A percentile compares a stretch with the other conserved stretches of the same genome.
Conservation (phyloP, 2,888 invertebrate species). For the Sepiola atlantica region DNA sequence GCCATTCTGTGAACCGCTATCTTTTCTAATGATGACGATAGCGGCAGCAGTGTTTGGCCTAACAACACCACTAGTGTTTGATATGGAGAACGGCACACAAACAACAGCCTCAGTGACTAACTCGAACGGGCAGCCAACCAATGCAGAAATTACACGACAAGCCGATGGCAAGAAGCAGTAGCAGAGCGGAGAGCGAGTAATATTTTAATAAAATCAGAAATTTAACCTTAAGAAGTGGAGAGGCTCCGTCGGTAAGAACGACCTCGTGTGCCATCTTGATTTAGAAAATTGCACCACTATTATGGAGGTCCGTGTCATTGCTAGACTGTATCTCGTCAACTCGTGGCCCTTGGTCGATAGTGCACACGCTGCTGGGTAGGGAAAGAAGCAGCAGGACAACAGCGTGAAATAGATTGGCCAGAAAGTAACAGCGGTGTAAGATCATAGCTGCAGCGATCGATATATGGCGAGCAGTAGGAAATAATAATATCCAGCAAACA, state of each 20-base stretch:
- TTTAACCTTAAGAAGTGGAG: background rate
- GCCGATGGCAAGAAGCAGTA: background rate
- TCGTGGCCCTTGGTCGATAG: background rate
- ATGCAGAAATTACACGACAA: background rate
- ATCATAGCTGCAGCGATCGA: background rate
- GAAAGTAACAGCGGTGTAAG: constrained; percentile 22
- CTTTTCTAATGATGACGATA: background rate
- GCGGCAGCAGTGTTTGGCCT: background rate
- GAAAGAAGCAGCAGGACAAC: background rate
- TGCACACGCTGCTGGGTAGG: background rate
- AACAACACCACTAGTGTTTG: background rate
- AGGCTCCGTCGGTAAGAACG: background rate
- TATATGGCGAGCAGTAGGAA: background rate
- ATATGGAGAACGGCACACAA: background rate
- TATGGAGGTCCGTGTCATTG: background rate
- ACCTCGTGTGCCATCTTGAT: constrained; percentile 10
- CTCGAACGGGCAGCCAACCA: background rate
- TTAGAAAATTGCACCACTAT: constrained; percentile 22
- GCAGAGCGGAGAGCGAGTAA: background rate
- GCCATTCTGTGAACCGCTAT: background rate
- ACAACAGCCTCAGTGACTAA: background rate
- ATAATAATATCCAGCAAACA: constrained; percentile 32
- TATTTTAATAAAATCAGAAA: constrained; percentile 8
- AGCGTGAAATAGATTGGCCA: background rate
- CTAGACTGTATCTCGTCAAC: constrained; percentile 32